Percentiles rank a stretch among this genome's conserved stretches.
phyloP scores from a whole-genome alignment of 2,113 vertebrate species.

The Phyllostomus hastatus region DNA sequence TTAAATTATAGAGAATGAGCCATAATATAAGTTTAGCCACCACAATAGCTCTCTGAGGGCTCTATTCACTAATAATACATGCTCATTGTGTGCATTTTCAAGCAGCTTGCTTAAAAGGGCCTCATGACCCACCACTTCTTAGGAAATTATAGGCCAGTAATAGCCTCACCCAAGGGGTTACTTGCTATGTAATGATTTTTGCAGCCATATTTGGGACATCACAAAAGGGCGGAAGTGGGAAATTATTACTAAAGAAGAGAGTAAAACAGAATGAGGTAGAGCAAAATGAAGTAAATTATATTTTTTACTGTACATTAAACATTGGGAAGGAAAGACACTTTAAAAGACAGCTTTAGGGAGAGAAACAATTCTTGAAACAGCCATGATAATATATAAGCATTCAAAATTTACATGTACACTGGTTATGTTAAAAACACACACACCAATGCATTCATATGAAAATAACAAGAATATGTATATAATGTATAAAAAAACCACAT shows the following conservation, averaged over 20 bases:
- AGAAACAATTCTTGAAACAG: background rate
- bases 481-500: background rate
- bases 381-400: background rate
- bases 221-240: background rate
- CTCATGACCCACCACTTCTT: slow-evolving; percentile 71
- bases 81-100: slow-evolving; percentile 75
- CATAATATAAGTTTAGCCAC: slow-evolving; percentile 75
- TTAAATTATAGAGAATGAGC: slow-evolving; percentile 77
- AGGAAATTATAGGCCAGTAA: slow-evolving; percentile 77
- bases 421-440: background rate
- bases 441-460: background rate
- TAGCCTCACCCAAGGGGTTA: slow-evolving; percentile 59
- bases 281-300: slow-evolving; percentile 51
- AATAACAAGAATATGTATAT: background rate
- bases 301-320: slow-evolving; percentile 53
- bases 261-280: background rate
- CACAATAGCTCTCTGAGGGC: slow-evolving; percentile 73
- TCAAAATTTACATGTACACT: background rate
- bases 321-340: background rate
- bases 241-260: slow-evolving; percentile 45
- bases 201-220: slow-evolving; percentile 61
- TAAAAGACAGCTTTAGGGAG: background rate
- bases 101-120: slow-evolving; percentile 73
- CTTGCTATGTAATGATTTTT: slow-evolving; percentile 67
- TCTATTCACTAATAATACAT: slow-evolving; percentile 72